Evolutionary conservation across 2,888 invertebrate genomes (phyloP).

Genomic region (Antheraea assamensis): DNA sequence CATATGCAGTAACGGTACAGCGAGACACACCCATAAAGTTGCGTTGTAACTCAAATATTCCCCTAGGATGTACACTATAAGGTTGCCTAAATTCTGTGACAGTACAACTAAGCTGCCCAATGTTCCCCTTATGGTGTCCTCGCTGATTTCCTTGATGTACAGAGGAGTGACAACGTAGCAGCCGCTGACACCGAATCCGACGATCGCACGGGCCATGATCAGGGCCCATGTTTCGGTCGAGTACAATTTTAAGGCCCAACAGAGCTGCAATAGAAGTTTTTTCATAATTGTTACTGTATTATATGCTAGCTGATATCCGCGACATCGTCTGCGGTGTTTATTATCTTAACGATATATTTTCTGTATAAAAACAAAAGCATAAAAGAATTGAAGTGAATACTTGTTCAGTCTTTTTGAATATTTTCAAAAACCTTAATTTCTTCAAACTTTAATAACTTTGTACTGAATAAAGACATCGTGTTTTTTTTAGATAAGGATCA

Average conservation of each 20-base stretch:
- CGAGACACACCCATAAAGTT: conserved; percentile 67
- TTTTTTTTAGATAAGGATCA: too few species aligned
- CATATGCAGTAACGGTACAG: conserved; percentile 67
- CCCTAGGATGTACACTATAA: conserved; percentile 66
- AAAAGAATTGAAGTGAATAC: too few species aligned
- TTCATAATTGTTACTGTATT: not conserved
- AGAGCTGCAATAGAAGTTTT: conserved; percentile 47
- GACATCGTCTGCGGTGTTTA: too few species aligned
- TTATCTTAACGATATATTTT: too few species aligned
- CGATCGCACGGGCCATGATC: conserved; percentile 67
- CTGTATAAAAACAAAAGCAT: too few species aligned
- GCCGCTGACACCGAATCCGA: conserved; percentile 70
- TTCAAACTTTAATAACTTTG: too few species aligned
- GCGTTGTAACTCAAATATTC: conserved; percentile 69
- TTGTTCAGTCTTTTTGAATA: too few species aligned
- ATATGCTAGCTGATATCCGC: too few species aligned
- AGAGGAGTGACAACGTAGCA: conserved; percentile 74
- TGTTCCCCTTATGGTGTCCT: conserved; percentile 69
- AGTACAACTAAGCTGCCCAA: conserved; percentile 69
- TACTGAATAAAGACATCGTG: too few species aligned
- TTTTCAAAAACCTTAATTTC: too few species aligned
- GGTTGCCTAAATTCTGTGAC: conserved; percentile 71
- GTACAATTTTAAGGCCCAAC: conserved; percentile 70
- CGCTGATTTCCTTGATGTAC: conserved; percentile 76
- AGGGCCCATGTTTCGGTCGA: conserved; percentile 73